Evolutionary conservation across 2,113 vertebrate species (phyloP).

Genomic region (Labeo rohita): DNA sequence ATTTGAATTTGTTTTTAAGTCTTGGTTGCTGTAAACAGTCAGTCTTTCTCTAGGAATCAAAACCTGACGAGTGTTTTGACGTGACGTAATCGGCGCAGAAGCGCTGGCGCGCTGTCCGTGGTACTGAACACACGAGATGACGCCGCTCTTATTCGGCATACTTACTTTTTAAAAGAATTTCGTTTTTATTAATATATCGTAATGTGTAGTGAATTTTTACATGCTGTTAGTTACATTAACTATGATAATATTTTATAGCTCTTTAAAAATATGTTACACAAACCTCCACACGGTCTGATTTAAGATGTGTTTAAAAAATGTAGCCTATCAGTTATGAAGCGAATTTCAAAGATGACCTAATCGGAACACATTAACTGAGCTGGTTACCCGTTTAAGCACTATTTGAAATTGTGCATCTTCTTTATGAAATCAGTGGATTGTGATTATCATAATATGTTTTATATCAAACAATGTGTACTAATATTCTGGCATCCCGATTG

Average conservation of each 20-base stretch:
- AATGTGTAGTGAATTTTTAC: background rate
- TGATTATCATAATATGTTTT: background rate
- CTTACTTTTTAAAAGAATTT: background rate
- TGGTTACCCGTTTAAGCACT: background rate
- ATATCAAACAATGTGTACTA: background rate
- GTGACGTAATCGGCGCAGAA: background rate
- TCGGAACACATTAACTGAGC: background rate
- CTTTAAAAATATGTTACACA: background rate
- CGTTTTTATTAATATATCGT: background rate
- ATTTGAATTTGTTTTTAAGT: background rate
- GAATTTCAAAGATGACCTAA: background rate
- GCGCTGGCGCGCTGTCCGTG: constrained; percentile 73
- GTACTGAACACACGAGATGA: constrained; percentile 71
- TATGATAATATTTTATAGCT: background rate
- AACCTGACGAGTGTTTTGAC: background rate
- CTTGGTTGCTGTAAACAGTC: background rate
- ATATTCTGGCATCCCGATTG: too few species aligned
- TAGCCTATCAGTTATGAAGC: background rate
- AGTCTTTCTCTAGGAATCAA: background rate
- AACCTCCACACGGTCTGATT: background rate
- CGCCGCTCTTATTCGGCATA: background rate
- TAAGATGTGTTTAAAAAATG: background rate
- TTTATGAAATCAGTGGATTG: background rate
- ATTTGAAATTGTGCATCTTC: background rate
- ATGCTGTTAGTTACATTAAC: background rate